Percentiles rank a stretch among this genome's conserved stretches.
Conservation (phyloP, 1,140 invertebrate species). For the Sinella curviseta region DNA sequence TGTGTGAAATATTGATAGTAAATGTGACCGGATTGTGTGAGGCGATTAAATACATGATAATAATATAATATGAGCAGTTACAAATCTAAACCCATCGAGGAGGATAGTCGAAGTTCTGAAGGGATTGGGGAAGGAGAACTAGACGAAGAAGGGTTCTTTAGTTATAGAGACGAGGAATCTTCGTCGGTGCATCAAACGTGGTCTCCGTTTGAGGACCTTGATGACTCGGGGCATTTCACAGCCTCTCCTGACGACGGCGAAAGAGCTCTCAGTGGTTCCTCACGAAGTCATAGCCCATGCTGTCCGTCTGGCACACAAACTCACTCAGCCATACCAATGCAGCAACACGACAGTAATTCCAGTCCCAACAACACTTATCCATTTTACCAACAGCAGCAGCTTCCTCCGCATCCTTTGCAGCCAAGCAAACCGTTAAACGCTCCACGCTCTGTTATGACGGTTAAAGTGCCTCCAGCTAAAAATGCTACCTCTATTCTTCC, state of each 20-base stretch:
- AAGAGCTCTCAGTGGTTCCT: neutral
- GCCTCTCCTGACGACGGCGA: slow-evolving; percentile 26
- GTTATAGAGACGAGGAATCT: neutral
- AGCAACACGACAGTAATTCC: too few relatives aligned
- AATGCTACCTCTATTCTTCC: too few relatives aligned
- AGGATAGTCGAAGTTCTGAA: neutral
- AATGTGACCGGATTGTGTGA: too few relatives aligned
- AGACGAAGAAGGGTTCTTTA: neutral
- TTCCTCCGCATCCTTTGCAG: neutral
- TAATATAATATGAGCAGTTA: neutral
- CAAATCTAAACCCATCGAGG: neutral
- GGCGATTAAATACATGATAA: neutral
- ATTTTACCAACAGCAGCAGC: neutral
- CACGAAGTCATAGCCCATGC: neutral
- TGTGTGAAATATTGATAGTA: neutral
- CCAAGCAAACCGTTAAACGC: neutral
- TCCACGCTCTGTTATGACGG: neutral
- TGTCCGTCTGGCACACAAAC: neutral
- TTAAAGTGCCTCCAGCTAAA: neutral
- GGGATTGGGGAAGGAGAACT: neutral
- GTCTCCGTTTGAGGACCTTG: neutral
- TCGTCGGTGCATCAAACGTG: neutral
- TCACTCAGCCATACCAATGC: neutral
- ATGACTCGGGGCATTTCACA: slow-evolving; percentile 39
- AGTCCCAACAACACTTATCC: neutral